Evolutionary conservation across 2,888 invertebrate genomes (phyloP).

Genomic region (Diarsia mendica): DNA sequence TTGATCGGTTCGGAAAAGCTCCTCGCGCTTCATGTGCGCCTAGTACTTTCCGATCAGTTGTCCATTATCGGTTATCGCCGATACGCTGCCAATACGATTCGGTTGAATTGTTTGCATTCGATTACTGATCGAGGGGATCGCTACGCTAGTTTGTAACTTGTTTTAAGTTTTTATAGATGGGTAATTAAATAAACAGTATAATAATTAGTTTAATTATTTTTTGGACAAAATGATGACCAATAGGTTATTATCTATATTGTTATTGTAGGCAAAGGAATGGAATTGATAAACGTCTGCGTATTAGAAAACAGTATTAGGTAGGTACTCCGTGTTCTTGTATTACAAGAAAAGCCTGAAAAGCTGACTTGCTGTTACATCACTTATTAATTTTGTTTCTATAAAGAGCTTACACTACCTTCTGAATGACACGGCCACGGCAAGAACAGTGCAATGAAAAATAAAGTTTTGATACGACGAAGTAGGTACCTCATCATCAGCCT

Average conservation of each 20-base stretch:
- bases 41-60: slow-evolving; percentile 87
- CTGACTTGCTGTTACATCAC: not conserved
- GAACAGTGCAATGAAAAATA: too few relatives aligned
- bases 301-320: not conserved
- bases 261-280: not conserved
- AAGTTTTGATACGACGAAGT: too few relatives aligned
- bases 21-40: slow-evolving; percentile 74
- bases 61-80: slow-evolving; percentile 86
- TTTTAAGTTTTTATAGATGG: not conserved
- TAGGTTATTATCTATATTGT: too few relatives aligned
- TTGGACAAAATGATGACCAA: too few relatives aligned
- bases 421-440: not conserved
- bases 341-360: not conserved
- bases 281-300: not conserved
- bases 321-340: not conserved
- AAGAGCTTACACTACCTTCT: not conserved
- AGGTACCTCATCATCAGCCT: too few relatives aligned
- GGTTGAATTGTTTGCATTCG: slow-evolving; percentile 37
- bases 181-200: not conserved
- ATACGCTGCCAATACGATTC: slow-evolving; percentile 76
- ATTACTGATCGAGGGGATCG: slow-evolving; percentile 16
- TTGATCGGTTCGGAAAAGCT: slow-evolving; percentile 87
- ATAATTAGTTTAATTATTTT: not conserved
- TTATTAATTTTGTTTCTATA: not conserved
- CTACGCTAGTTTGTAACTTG: not conserved